Evolutionary conservation across 1,140 invertebrate genomes (phyloP).

Genomic region (Galleria mellonella): DNA sequence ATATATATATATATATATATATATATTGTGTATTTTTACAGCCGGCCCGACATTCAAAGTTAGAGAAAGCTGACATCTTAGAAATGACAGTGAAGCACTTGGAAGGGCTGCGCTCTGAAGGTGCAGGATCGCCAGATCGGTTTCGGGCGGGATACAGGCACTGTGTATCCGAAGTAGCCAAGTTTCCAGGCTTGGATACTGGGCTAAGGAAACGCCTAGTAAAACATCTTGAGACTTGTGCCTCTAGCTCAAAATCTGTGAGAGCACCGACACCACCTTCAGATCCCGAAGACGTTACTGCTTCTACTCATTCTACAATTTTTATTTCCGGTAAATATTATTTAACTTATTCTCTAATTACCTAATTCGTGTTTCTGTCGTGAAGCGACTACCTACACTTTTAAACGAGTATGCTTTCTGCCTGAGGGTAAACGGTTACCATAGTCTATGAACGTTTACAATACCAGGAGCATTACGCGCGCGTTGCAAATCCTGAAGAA

Average conservation of each 20-base stretch:
- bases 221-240: constrained; percentile 82
- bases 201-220: constrained; percentile 82
- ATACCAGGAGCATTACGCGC: no score
- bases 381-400: background rate
- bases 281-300: constrained; percentile 71
- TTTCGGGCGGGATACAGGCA: constrained; percentile 92
- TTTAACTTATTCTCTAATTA: background rate
- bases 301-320: constrained; percentile 61
- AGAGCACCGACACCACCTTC: constrained; percentile 77
- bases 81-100: constrained; percentile 97
- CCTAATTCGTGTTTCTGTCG: background rate
- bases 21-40: constrained; percentile 64
- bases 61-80: constrained; percentile 97
- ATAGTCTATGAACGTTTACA: no score
- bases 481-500: no score
- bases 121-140: constrained; percentile 87
- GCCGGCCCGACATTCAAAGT: constrained; percentile 93
- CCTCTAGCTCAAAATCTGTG: constrained; percentile 67
- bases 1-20: background rate
- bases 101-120: constrained; percentile 86
- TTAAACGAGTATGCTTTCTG: background rate
- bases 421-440: background rate
- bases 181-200: constrained; percentile 83
- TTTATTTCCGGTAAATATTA: constrained; percentile 52
- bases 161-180: constrained; percentile 88